These are phyloP conservation scores for Odontomyia ornata DNA, from an alignment of 2,888 invertebrate species.

Conservation along the genomic window DNA sequence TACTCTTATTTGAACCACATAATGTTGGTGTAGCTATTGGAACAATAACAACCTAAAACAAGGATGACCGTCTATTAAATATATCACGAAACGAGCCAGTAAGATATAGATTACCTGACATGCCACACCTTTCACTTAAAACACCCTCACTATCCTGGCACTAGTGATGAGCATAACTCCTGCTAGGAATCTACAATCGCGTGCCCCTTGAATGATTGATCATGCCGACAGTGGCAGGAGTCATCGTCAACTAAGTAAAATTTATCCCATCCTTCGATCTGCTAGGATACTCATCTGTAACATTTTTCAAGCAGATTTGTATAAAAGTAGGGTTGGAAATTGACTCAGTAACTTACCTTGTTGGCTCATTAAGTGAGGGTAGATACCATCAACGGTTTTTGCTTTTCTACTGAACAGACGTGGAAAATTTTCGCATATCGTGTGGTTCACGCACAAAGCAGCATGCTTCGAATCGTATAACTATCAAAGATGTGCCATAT, in stretches of 20 bases:
- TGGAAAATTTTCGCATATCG: constrained; percentile 28
- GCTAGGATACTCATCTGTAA: neutral
- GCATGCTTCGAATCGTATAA: neutral
- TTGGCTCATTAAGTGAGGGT: neutral
- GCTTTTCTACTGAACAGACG: neutral
- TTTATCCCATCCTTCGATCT: neutral
- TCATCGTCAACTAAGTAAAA: neutral
- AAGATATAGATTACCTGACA: constrained; percentile 18
- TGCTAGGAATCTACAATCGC: neutral
- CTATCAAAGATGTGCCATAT: constrained; percentile 26
- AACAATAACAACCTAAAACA: neutral
- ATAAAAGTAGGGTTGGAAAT: constrained; percentile 27
- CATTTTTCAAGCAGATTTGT: neutral
- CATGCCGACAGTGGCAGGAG: constrained; percentile 14
- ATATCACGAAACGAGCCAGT: neutral
- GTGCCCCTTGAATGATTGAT: constrained; percentile 15
- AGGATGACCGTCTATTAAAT: constrained; percentile 3
- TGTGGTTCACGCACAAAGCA: neutral
- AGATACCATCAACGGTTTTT: neutral
- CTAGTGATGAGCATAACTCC: neutral
- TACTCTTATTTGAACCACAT: neutral
- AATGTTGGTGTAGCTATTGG: neutral
- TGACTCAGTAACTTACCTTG: constrained; percentile 30
- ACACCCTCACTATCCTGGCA: neutral
- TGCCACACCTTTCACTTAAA: constrained; percentile 35